Conservation (phyloP, 2,797 vertebrate species). For the Ptychobarbus kaznakovi region DNA sequence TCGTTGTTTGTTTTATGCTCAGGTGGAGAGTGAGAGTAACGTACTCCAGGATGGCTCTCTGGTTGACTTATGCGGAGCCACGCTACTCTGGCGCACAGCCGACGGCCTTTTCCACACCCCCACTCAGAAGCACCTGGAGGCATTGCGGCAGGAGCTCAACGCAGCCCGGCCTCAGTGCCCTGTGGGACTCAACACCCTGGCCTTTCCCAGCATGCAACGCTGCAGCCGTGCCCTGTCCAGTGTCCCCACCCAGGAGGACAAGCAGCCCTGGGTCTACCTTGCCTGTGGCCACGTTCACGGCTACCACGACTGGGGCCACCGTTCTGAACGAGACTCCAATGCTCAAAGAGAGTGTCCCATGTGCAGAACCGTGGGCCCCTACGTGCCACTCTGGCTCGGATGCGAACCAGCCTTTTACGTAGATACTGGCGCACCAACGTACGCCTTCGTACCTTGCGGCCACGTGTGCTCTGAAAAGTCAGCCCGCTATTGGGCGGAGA, state of each 20-base stretch:
- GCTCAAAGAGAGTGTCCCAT: conserved; percentile 92
- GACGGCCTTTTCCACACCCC: conserved; percentile 95
- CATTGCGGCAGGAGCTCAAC: conserved; percentile 96
- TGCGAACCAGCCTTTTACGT: conserved; percentile 96
- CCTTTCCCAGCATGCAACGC: conserved; percentile 95
- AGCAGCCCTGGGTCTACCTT: conserved; percentile 97
- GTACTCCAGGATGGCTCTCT: conserved; percentile 94
- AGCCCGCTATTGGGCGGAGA: conserved; percentile 94
- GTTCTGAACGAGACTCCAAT: conserved; percentile 88
- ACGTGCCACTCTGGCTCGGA: conserved; percentile 95
- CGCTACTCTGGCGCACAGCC: conserved; percentile 94
- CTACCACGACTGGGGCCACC: conserved; percentile 96
- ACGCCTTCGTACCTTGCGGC: conserved; percentile 95
- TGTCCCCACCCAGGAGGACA: conserved; percentile 89
- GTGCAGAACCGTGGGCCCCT: conserved; percentile 94
- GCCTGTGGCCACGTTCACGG: conserved; percentile 95
- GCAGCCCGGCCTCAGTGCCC: conserved; percentile 96
- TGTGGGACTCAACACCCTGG: conserved; percentile 95
- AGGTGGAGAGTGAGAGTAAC: conserved; percentile 97
- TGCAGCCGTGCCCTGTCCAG: conserved; percentile 84
- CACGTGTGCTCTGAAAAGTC: conserved; percentile 98
- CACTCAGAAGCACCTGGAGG: conserved; percentile 97
- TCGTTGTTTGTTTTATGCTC: conserved; percentile 6
- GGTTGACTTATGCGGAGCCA: conserved; percentile 96
- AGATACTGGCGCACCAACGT: conserved; percentile 91